These are phyloP conservation scores for Phoebastria nigripes DNA, from an alignment of 2,797 vertebrate genomes.

Conservation along the genomic window DNA sequence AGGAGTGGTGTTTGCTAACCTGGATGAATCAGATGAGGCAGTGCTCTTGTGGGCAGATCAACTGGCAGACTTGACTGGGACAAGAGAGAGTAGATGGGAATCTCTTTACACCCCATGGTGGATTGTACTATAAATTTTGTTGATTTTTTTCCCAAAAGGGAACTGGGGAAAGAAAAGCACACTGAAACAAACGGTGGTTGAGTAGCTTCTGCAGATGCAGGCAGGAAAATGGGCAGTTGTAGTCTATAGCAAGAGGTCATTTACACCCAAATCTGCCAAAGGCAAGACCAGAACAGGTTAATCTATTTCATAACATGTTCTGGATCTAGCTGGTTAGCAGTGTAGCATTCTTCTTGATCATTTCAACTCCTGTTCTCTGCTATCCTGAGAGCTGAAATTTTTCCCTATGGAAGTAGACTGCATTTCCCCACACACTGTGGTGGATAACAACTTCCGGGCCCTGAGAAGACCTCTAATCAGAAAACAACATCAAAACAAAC, in stretches of 20 bases:
- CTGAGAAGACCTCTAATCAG: neutral
- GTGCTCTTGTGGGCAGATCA: neutral
- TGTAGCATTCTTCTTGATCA: neutral
- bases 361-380: neutral
- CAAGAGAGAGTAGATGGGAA: neutral
- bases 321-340: neutral
- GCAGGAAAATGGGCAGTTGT: neutral
- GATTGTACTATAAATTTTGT: neutral
- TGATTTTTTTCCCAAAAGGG: neutral
- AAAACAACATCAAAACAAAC: neutral
- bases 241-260: neutral
- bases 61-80: neutral
- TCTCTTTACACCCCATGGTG: neutral
- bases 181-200: neutral
- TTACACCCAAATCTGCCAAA: neutral
- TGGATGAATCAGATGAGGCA: neutral
- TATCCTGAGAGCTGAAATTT: neutral
- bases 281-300: neutral
- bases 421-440: neutral
- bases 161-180: neutral
- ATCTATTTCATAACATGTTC: neutral
- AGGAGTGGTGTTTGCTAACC: neutral
- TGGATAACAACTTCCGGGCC: neutral
- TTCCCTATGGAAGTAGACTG: neutral
- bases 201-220: neutral